Base-by-base conservation (phyloP, 2,888 invertebrate genomes). In the Lasioglossum marginatum region DNA sequence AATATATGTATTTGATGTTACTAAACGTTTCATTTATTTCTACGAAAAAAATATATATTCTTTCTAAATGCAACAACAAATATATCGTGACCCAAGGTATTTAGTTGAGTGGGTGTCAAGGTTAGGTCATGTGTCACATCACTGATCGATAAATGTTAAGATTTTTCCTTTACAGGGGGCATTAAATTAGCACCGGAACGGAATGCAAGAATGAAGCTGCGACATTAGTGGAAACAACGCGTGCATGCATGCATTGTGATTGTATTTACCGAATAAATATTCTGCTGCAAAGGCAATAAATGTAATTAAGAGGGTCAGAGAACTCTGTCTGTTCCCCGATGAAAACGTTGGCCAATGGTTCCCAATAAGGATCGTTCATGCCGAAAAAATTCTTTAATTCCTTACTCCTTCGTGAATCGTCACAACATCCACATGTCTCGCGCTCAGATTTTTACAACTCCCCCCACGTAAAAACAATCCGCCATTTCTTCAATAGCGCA, bases 271-370 rank as follows among this genome's bases (percentile, higher is more conserved):
- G 96, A 93, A 97, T 96, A 93, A 97, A 97, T 87, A 96, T 97
- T 95, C 97, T 96, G 94, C 97, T 97, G 95, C 97, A 97, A 87
- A 97, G 96, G 95, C 97, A 97, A 93, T 97, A 97, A 91, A 97
- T 96, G 92, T 96, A 96, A 92, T 96, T 96, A 74, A 96, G 95
- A 87, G 96, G 95, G 86, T 95, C 95, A 85, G 95, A 94, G 88
- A 94, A 94, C 83, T 96, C 95, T 77, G 93, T 92, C 85, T 95
- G 95, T 77, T 95, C 93, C 76, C 96, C 95, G 85, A 96, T 95
- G 91, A 95, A 95, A 92, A 97, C 96, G 95, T 97, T 97, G 60
- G 97, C 97, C 88, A 97, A 96, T 83, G 97, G 96, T 93, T 97
- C 97, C 96, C 97, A 97, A 88, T 96, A 96, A 88, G 95, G 93